Percentiles rank a stretch among this genome's conserved stretches.
Evolutionary conservation across 1,140 invertebrate species (phyloP).

Genomic region (Penaeus japonicus): DNA sequence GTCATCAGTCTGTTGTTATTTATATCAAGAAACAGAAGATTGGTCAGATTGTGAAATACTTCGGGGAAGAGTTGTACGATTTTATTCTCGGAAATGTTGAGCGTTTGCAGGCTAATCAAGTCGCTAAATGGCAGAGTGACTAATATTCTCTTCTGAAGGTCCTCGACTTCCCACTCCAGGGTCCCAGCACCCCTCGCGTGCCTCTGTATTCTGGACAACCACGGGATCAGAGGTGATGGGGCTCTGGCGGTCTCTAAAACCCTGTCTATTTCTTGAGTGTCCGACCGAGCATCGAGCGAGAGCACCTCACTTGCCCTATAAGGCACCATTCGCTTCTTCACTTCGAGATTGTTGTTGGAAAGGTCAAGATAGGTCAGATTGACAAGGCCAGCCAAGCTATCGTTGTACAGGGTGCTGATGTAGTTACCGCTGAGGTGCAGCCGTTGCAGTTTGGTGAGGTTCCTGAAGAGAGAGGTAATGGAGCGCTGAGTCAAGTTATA

Average conservation of each 20-base stretch:
- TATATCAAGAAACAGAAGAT: not conserved
- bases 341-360: conserved; percentile 11
- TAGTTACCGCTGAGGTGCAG: conserved; percentile 25
- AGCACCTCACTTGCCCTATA: no score
- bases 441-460: conserved; percentile 15
- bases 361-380: conserved; percentile 26
- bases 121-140: not conserved
- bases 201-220: no score
- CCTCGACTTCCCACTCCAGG: not conserved
- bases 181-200: not conserved
- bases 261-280: not conserved
- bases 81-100: conserved; percentile 23
- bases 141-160: no score
- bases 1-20: conserved; percentile 15
- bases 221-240: no score
- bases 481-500: no score
- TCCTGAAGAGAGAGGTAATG: not conserved
- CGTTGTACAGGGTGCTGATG: conserved; percentile 1
- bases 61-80: conserved; percentile 2
- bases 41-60: conserved; percentile 10
- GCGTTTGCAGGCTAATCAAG: not conserved
- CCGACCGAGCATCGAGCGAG: not conserved
- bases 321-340: not conserved
- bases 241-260: not conserved
- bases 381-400: conserved; percentile 33